A percentile compares a stretch with the other conserved stretches of the same genome.
phyloP scores from a whole-genome alignment of 2,797 vertebrate genomes.

The Acanthornis magna region DNA sequence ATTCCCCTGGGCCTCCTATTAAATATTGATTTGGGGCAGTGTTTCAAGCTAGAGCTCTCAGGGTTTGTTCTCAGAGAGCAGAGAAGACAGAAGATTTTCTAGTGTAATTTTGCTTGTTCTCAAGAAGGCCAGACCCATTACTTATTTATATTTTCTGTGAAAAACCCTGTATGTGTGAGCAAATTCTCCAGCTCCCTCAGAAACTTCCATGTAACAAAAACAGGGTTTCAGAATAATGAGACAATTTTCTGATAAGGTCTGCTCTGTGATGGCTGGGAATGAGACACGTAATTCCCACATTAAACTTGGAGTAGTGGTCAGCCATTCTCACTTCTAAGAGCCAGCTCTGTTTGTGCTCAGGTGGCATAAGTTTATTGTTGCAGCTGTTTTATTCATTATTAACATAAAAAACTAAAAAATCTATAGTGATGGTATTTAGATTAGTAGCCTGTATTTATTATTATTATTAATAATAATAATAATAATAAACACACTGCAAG shows the following conservation, averaged over 20 bases:
- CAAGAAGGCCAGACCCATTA: neutral
- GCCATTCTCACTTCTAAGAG: neutral
- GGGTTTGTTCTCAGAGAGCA: neutral
- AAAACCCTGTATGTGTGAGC: neutral
- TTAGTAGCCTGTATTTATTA: neutral
- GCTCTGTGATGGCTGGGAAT: neutral
- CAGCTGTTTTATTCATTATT: neutral
- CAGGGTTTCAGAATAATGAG: neutral
- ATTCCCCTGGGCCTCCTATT: neutral
- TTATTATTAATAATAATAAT: neutral
- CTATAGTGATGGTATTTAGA: neutral
- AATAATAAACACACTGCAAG: neutral
- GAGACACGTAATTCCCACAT: neutral
- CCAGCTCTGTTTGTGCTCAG: neutral
- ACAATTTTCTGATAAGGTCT: neutral
- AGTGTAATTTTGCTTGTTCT: neutral
- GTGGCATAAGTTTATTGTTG: neutral
- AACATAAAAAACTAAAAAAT: neutral
- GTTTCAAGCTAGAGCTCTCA: neutral
- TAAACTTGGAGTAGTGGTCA: neutral
- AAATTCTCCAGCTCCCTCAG: neutral
- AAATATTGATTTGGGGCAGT: rapidly evolving
- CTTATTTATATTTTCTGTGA: neutral
- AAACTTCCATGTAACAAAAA: neutral
- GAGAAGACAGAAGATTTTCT: neutral